Base-by-base conservation (phyloP, 2,113 vertebrate species). In the Coptodon bakossiorum region DNA sequence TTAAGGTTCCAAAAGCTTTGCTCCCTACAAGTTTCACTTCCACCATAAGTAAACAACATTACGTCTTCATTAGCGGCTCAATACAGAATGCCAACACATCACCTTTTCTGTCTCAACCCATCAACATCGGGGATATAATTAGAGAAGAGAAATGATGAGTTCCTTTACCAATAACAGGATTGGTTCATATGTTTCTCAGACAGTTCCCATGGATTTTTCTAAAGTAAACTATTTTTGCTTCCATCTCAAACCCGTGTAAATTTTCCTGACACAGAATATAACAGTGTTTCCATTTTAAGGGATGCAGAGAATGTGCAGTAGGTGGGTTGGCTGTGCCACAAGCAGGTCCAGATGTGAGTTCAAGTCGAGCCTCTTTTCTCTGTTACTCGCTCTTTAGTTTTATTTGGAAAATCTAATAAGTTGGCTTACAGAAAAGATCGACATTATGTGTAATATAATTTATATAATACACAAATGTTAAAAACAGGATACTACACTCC, bases 351-450 rank as follows among this genome's bases (percentile, higher is more conserved):
- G 63, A 40, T 43, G 12, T 71, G 5, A 71, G n/a, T 27, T 71
- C n/a, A 71, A 43, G 36, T 71, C 3, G 12, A 38, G n/a, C 12
- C 66, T 14, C 7, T 71, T 71, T 71, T 71, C 36, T n/a, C 0
- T 16, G 22, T 17, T 73, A 7, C 40, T 73, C 1, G 1, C 38
- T 1, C 13, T 48, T 48, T 78, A 31, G 24, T 31, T 78, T 76
- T 12, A 78, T 1, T 78, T 19, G 43, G 24, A 50, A 76, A 76
- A 48, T 45, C 22, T 0, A 73, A 45, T 45, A 45, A 45, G 22
- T 19, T 76, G 24, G 13, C 0, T 73, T 48, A 29, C 14, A 48
- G 38, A 27, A 71, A 53, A 73, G 1, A 48, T 2, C 9, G 0
- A 7, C 4, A 29, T 73, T 24, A 45, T 5, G 14, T 45, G 5